Conservation (phyloP, 2,113 vertebrate species). For the Stomatorhinus ivindoensis region DNA sequence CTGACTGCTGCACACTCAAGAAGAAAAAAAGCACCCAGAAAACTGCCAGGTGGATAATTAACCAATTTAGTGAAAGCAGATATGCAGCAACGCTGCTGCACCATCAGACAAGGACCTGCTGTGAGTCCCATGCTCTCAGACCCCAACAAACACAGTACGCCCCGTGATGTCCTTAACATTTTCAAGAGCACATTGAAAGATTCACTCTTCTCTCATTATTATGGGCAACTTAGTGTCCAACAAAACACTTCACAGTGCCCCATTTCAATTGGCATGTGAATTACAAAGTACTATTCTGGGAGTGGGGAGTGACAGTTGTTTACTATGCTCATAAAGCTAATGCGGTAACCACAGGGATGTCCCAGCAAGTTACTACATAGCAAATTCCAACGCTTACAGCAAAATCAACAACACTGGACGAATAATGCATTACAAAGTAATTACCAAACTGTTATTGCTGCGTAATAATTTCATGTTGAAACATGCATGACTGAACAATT, state of each 20-base stretch:
- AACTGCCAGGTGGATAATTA: not conserved
- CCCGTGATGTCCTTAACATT: not conserved
- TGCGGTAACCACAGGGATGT: slow-evolving; percentile 19
- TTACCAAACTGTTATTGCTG: not conserved
- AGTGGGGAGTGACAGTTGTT: slow-evolving; percentile 8
- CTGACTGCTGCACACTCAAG: not conserved
- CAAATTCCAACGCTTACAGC: slow-evolving; percentile 7
- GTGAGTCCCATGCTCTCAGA: not conserved
- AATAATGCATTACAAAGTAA: slow-evolving; percentile 15
- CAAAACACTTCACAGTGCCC: slow-evolving; percentile 1
- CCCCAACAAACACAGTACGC: not conserved
- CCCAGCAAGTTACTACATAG: slow-evolving; percentile 24
- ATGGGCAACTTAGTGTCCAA: not conserved
- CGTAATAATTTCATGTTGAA: not conserved
- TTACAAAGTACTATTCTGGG: slow-evolving; percentile 9
- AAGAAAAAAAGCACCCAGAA: not conserved
- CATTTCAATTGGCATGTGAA: not conserved
- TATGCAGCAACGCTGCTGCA: not conserved
- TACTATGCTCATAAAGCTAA: slow-evolving; percentile 15
- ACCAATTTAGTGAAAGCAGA: not conserved
- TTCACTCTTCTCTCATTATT: not conserved
- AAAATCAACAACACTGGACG: slow-evolving; percentile 13
- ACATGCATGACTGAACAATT: slow-evolving; percentile 2
- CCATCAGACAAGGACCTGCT: not conserved
- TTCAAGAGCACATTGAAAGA: not conserved